These are phyloP conservation scores for Trachelus stipa DNA, from an alignment of 2,888 invertebrate species.

Conservation along the genomic window DNA sequence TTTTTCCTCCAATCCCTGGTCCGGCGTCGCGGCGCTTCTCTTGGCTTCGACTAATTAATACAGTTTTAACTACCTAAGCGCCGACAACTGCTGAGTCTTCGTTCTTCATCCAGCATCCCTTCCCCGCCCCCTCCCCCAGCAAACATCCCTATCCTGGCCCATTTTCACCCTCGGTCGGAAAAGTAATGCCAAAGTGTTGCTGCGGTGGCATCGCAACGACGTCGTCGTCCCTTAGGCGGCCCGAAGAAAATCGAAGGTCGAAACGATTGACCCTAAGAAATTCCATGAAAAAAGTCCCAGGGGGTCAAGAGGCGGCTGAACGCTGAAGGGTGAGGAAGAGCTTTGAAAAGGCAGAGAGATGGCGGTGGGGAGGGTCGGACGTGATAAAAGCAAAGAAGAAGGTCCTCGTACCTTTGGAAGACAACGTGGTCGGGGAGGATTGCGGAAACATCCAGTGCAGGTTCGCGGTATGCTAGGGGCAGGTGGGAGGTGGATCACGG, in stretches of 20 bases:
- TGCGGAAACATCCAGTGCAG: not conserved
- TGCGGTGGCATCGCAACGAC: not conserved
- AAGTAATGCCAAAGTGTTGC: not conserved
- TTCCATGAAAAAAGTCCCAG: not conserved
- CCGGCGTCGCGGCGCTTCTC: constrained; percentile 8
- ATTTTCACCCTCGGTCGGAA: constrained; percentile 1
- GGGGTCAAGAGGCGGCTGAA: not conserved
- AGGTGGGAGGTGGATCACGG: not conserved
- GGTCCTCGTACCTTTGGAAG: not conserved
- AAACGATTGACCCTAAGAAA: not conserved
- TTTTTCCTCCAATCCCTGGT: constrained; percentile 24
- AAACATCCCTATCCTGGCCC: not conserved
- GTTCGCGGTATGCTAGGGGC: not conserved
- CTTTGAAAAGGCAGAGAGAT: constrained; percentile 12
- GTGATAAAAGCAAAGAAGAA: not conserved
- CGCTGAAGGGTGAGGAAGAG: constrained; percentile 11
- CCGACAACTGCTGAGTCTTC: not conserved
- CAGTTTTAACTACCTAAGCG: constrained; percentile 17
- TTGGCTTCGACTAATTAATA: constrained; percentile 36
- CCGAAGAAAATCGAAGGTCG: not conserved
- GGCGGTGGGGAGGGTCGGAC: not conserved
- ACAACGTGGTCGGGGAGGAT: not conserved
- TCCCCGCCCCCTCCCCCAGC: not conserved
- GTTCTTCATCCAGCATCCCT: constrained; percentile 7
- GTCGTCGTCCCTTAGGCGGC: not conserved